Evolutionary conservation across 2,113 vertebrate species (phyloP).

Genomic region (Cololabis saira): DNA sequence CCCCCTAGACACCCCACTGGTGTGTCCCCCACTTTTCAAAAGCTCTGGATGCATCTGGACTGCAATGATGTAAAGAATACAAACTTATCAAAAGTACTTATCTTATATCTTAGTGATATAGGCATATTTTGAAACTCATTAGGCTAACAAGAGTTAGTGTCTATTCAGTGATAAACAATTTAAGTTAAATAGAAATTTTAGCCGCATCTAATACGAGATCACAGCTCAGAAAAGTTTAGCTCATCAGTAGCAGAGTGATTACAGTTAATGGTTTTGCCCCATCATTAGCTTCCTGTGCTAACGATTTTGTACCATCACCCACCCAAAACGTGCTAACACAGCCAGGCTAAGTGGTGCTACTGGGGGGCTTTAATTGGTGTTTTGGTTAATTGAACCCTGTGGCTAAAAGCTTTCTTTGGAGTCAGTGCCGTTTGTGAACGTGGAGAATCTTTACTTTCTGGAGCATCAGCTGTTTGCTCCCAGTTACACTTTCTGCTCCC

Average conservation of each 20-base stretch:
- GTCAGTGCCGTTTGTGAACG: constrained; percentile 33
- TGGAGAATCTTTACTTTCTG: constrained; percentile 9
- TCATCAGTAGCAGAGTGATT: constrained; percentile 27
- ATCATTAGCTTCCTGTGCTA: constrained; percentile 61
- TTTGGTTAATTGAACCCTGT: constrained; percentile 63
- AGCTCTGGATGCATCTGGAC: too few species aligned
- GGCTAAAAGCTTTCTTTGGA: constrained; percentile 61
- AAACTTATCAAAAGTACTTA: too few species aligned
- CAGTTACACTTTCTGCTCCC: constrained; percentile 5
- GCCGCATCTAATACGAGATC: background rate
- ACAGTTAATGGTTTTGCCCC: constrained; percentile 51
- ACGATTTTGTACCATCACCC: constrained; percentile 51
- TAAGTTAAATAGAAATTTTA: background rate
- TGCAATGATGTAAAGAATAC: too few species aligned
- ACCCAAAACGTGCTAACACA: constrained; percentile 58
- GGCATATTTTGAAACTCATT: too few species aligned
- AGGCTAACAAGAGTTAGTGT: too few species aligned
- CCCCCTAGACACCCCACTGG: too few species aligned
- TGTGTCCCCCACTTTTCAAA: too few species aligned
- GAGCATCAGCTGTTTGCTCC: constrained; percentile 22
- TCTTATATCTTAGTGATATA: too few species aligned
- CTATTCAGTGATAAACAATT: too few species aligned
- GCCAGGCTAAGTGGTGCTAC: constrained; percentile 41
- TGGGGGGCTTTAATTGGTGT: constrained; percentile 54
- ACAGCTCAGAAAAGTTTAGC: constrained; percentile 18